Evolutionary conservation across 2,113 vertebrate species (phyloP).

Genomic region (Cinclus mexicanus): DNA sequence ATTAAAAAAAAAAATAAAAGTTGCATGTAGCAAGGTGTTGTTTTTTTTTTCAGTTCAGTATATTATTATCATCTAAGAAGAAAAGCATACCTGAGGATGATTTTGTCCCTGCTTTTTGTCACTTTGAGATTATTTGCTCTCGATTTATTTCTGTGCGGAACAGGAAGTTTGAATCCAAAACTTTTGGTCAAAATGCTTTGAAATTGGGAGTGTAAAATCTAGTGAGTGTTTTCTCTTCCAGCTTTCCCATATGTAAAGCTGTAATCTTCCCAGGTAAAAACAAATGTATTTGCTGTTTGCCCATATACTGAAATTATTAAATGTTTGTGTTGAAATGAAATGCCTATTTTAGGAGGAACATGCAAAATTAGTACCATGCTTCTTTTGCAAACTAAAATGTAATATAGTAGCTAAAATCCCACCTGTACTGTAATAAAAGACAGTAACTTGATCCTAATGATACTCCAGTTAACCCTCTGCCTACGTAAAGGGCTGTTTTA

Average conservation of each 20-base stretch:
- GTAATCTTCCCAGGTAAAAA: not conserved
- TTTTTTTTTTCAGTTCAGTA: not conserved
- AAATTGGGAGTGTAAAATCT: not conserved
- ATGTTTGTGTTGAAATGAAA: not conserved
- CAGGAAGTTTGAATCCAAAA: not conserved
- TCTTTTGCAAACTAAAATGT: not conserved
- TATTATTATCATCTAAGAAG: not conserved
- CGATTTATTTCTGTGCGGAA: not conserved
- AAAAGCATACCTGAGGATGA: not conserved
- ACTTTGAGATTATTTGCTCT: not conserved
- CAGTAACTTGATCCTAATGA: not conserved
- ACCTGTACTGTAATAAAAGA: not conserved
- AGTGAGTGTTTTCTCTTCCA: not conserved
- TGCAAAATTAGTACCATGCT: not conserved
- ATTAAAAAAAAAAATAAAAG: not conserved
- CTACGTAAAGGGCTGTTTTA: not conserved
- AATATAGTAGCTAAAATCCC: not conserved
- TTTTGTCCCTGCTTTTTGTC: not conserved
- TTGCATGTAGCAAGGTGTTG: not conserved
- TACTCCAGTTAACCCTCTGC: not conserved
- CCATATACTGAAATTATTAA: not conserved
- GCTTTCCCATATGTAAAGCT: not conserved
- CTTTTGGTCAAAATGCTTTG: not conserved
- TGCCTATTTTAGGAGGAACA: not conserved
- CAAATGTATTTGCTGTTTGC: not conserved